Base-by-base conservation (phyloP, 2,888 invertebrate genomes). In the Limnephilus auricula region DNA sequence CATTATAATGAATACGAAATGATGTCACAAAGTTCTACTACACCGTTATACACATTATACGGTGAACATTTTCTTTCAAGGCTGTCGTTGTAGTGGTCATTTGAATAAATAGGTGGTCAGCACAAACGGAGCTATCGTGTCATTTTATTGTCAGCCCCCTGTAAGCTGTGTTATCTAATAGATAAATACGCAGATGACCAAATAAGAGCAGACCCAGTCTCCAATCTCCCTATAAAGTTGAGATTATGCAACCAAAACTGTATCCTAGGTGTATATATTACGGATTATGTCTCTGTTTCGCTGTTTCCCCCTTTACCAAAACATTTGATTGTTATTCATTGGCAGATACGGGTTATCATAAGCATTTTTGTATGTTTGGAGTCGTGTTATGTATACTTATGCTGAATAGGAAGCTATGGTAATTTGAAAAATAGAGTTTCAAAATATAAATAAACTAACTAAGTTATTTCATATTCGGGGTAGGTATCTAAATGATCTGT, bases 21-120 rank as follows among this genome's bases (percentile, higher is more conserved):
- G 86, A n/a, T 15, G 45, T 25, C 86, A 12, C 31, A n/a, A 86
- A 50, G 32, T 83, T 86, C 86, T 25, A 50, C 31, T 37, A 40
- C 86, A 50, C 86, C 86, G 34, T 86, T 86, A 34, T 25, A 86
- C 86, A 86, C 86, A 86, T 90, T 31, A 50, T 90, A 89, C 34
- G 37, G 80, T 13, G 50, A 80, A 45, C n/a, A 40, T 86, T 65
- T 87, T 83, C 90, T 50, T 86, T 32, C 86, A 15, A 18, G 50
- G 30, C 31, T 31, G 12, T 15, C 31, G 37, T 32, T 91, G 91
- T 90, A 86, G 87, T 91, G 31, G 31, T 89, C 89, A 91, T 92
- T 92, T 91, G 92, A 91, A 92, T 92, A 92, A 92, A 92, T 90
- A 92, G 92, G 90, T 90, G 92, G 92, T 92, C 92, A 92, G 91